Base-by-base conservation (phyloP, 2,888 invertebrate species). In the Nymphalis urticae region DNA sequence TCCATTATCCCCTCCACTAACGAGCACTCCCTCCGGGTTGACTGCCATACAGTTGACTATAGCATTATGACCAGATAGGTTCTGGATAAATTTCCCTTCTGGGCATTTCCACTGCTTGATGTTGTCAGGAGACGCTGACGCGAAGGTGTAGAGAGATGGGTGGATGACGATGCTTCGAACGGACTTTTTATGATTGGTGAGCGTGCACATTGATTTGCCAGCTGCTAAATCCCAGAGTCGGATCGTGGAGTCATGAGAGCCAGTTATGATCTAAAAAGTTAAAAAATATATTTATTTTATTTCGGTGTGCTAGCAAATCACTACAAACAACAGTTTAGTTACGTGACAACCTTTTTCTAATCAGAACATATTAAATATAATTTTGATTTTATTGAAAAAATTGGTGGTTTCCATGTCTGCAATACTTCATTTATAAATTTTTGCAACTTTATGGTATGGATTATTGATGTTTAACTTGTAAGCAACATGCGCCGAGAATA, bases 51-150 rank as follows among this genome's bases (percentile, higher is more conserved):
- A 98, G 91, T 99, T 99, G 42, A 99, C 96, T 75, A 99, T 99
- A 0, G 99, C 97, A 86, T 98, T 99, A 85, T 99, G 99, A 0
- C 99, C 99, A 0, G 97, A 96, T 67, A 99, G 92, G 85, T 99
- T 99, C 98, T 99, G 99, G 66, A 99, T 96, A 83, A 99, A 99
- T 83, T 97, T 97, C 2, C 99, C 99, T 79, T 99, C 98, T 0
- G 99, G 99, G 82, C 98, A 98, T 85, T 97, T 97, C 99, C 99
- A 99, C 84, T 99, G 98, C 84, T 99, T 99, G 74, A 99, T 98
- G 84, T 99, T 99, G 85, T 99, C 99, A 0, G 99, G 98, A 0
- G 99, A 98, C 0, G 98, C 99, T 0, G 98, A 98, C 0, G 98
- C 99, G 88, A 99, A 99, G 94, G 98, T 98, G 86, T 99, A 95